Conservation (phyloP, 2,113 vertebrate genomes). For the Psephotus haematonotus region DNA sequence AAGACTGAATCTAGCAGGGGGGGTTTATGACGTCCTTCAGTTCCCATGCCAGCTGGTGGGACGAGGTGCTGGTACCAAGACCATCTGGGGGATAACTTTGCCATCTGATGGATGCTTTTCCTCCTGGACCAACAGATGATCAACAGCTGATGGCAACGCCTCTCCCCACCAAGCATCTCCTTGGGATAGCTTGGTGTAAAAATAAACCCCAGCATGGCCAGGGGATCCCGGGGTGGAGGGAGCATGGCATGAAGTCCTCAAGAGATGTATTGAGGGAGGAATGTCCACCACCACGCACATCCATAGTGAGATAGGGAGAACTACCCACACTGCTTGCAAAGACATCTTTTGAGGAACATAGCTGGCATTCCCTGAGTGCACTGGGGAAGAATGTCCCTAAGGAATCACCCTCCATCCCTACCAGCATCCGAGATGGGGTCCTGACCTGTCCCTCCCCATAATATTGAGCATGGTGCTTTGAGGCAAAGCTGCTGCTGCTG, state of each 20-base stretch:
- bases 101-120: neutral
- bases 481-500: accelerated
- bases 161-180: neutral
- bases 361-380: neutral
- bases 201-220: neutral
- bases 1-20: neutral
- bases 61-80: neutral
- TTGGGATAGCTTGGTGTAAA: neutral
- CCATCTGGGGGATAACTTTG: neutral
- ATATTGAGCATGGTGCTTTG: accelerated
- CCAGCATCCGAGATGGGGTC: neutral
- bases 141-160: neutral
- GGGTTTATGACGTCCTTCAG: neutral
- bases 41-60: neutral
- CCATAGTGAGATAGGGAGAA: neutral
- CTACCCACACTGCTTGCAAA: neutral
- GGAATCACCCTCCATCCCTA: neutral
- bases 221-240: neutral
- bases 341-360: neutral
- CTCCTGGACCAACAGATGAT: neutral
- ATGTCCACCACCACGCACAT: neutral
- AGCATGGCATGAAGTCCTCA: neutral
- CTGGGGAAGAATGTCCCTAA: neutral
- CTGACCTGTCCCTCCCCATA: neutral
- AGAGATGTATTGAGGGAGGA: neutral